These are phyloP conservation scores for Oceanodroma tethys DNA, from an alignment of 2,113 vertebrate species.

Conservation along the genomic window DNA sequence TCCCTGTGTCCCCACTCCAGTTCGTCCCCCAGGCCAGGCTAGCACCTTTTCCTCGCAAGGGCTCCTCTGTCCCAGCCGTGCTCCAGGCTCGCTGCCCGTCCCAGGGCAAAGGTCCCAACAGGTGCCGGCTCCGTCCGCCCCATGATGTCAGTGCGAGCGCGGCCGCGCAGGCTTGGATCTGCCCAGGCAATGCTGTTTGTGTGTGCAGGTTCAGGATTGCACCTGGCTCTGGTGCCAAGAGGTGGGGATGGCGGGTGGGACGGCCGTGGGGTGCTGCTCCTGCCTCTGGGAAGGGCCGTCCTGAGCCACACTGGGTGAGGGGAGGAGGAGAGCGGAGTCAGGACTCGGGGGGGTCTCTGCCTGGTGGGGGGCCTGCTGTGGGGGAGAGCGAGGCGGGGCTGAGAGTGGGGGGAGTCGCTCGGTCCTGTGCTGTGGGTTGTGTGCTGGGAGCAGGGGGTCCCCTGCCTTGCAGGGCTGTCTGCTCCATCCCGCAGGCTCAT, in stretches of 20 bases:
- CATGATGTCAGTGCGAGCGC: neutral
- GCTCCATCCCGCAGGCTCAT: neutral
- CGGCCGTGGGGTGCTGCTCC: rapidly evolving
- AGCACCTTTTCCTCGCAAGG: neutral
- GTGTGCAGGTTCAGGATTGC: neutral
- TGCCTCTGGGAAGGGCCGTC: neutral
- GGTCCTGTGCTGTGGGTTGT: neutral
- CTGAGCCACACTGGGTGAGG: neutral
- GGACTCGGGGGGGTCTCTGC: neutral
- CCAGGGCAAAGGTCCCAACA: neutral
- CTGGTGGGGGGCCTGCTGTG: neutral
- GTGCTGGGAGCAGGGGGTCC: neutral
- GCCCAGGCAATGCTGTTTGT: neutral
- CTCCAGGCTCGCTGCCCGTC: neutral
- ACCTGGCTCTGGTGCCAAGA: neutral
- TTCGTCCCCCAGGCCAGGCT: rapidly evolving
- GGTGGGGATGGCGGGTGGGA: neutral
- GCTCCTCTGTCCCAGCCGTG: neutral
- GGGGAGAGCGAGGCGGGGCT: neutral
- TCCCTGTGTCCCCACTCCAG: neutral
- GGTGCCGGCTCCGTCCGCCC: neutral
- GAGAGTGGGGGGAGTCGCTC: rapidly evolving
- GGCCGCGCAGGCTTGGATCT: neutral
- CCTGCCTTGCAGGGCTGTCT: neutral
- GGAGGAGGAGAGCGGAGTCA: neutral